Percentiles rank a stretch among this genome's conserved stretches.
Evolutionary conservation across 2,888 invertebrate species (phyloP).

Genomic region (Hemithea aestivaria): DNA sequence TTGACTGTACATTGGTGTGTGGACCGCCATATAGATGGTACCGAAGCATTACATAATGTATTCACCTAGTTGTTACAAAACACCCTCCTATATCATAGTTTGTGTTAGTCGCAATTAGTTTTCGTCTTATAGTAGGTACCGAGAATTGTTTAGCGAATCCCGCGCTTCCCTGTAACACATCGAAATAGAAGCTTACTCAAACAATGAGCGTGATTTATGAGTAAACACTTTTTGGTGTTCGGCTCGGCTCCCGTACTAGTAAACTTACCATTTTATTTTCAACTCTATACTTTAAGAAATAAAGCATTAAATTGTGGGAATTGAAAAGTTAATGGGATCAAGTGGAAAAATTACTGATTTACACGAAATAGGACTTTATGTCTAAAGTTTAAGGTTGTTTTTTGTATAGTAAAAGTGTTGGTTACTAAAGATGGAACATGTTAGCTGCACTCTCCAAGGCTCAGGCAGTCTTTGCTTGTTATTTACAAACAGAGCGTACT

Average conservation of each 20-base stretch:
- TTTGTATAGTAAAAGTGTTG: conserved; percentile 21
- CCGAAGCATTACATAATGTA: no score
- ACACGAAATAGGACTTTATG: conserved; percentile 6
- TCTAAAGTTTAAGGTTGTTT: conserved; percentile 29
- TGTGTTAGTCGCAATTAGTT: conserved; percentile 45
- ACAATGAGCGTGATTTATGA: conserved; percentile 74
- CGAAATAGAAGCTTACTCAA: conserved; percentile 74
- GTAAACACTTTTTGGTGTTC: conserved; percentile 65
- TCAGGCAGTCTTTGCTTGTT: conserved; percentile 45
- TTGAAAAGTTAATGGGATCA: conserved; percentile 3
- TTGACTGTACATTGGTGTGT: no score
- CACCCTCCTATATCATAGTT: conserved; percentile 6
- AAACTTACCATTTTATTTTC: conserved; percentile 30
- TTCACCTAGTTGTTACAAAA: conserved; percentile 21
- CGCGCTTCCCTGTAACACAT: conserved; percentile 63
- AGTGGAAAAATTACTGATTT: conserved; percentile 1
- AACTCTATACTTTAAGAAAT: conserved; percentile 33
- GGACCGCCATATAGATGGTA: no score
- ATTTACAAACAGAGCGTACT: conserved; percentile 67
- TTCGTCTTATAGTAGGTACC: conserved; percentile 52
- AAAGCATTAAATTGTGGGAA: conserved; percentile 33
- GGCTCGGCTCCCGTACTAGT: conserved; percentile 49
- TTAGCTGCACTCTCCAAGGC: conserved; percentile 68
- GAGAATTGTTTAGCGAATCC: conserved; percentile 57
- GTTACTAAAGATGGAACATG: conserved; percentile 59